phyloP scores from a whole-genome alignment of 1,140 invertebrate genomes.

The Yoshiicerus persimilis region DNA sequence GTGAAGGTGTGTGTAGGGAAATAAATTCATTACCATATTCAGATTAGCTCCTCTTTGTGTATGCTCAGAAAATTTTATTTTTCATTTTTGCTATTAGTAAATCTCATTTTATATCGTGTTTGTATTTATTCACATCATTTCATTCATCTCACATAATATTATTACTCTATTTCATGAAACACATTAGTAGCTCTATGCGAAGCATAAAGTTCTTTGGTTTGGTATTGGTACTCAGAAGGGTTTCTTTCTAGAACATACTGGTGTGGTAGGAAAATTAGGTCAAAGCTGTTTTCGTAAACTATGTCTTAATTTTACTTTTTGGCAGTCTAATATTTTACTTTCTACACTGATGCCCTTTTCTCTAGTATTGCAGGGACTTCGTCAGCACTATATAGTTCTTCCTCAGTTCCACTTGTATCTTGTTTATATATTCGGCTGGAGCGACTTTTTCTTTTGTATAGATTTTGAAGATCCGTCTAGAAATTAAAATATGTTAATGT shows the following conservation, averaged over 20 bases:
- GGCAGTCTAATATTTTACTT: not conserved
- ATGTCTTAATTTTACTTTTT: not conserved
- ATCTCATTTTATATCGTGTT: not conserved
- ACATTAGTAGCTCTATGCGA: not conserved
- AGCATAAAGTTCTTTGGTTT: not conserved
- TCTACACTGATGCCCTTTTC: slow-evolving; percentile 45
- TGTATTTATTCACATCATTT: not conserved
- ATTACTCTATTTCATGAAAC: not conserved
- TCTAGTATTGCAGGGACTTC: slow-evolving; percentile 44
- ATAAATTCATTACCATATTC: slow-evolving; percentile 30
- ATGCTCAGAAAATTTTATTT: not conserved
- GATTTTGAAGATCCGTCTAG: slow-evolving; percentile 34
- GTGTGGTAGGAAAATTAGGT: not conserved
- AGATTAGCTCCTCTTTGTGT: not conserved
- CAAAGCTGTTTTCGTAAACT: not conserved
- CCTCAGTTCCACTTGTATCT: slow-evolving; percentile 43
- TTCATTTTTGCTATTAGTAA: not conserved
- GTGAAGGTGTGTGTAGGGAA: slow-evolving; percentile 33
- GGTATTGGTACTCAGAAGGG: not conserved
- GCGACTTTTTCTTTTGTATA: slow-evolving; percentile 39
- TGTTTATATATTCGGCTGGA: slow-evolving; percentile 36
- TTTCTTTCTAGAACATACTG: not conserved
- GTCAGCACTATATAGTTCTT: slow-evolving; percentile 42
- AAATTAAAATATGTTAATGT: not conserved
- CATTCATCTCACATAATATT: not conserved